Conservation (phyloP, 2,113 vertebrate genomes). For the Pteropus alecto region DNA sequence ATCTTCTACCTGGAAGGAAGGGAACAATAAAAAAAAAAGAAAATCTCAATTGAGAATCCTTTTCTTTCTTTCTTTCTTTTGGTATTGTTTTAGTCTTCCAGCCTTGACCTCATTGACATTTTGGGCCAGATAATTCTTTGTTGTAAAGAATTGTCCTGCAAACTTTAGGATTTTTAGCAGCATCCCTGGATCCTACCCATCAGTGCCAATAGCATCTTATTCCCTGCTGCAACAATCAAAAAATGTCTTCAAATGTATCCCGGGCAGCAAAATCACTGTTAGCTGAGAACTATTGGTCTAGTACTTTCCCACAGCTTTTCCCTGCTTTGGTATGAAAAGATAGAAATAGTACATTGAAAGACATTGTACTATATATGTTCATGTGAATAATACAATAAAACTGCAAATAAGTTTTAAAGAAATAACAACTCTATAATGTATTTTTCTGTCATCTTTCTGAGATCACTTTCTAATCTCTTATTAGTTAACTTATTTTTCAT, state of each 20-base stretch:
- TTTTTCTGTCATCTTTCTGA: not conserved
- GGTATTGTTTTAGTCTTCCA: not conserved
- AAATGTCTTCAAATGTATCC: not conserved
- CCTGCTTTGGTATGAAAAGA: not conserved
- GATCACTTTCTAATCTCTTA: not conserved
- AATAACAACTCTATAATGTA: not conserved
- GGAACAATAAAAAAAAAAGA: not conserved
- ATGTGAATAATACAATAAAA: not conserved
- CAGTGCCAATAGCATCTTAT: not conserved
- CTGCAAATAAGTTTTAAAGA: not conserved
- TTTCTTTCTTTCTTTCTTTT: not conserved
- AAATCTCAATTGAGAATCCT: not conserved
- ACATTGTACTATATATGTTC: not conserved
- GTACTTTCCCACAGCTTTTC: not conserved
- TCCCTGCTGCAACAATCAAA: not conserved
- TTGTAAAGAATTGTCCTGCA: not conserved
- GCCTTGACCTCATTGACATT: not conserved
- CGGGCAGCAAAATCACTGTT: not conserved
- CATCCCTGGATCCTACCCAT: not conserved
- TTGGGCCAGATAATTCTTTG: not conserved
- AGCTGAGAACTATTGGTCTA: not conserved
- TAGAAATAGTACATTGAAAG: not conserved
- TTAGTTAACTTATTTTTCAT: not conserved
- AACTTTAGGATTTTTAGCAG: not conserved
- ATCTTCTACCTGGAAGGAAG: slow-evolving; percentile 21